Base-by-base conservation (phyloP, 2,113 vertebrate species). In the Oncorhynchus mykiss region DNA sequence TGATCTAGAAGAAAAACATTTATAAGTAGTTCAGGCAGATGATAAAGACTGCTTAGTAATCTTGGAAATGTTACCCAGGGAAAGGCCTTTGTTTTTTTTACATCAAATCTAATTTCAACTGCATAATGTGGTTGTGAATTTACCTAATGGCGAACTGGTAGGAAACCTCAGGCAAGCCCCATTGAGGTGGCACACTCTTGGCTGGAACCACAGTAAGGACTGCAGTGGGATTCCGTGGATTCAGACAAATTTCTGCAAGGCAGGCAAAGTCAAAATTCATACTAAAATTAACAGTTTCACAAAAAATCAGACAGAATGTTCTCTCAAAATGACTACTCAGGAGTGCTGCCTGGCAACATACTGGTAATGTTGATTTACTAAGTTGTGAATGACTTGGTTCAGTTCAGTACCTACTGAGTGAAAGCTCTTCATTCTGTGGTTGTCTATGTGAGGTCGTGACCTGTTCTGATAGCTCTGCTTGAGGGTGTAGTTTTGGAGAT, bases 71-170 rank as follows among this genome's bases (percentile, higher is more conserved):
- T 13, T 48, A 7, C 25, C 59, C n/a, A 45, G 39, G 39, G 39
- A 45, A 45, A 45, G 9, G 9, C 39, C 39, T 45, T 45, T 45
- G 39, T 45, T 45, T 45, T 45, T 45, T 45, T 45, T 45, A 11
- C 39, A 45, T 45, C 2, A 11, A 45, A 45, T 11, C 39, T 12
- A 9, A 11, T 45, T 45, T 45, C 9, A 45, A 45, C 9, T 45
- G 2, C 39, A 45, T 45, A 45, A 45, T 45, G 5, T 12, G 39
- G 2, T 57, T 22, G 67, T 65, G 70, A 69, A n/a, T 18, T 48
- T 91, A 98, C 96, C 96, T 96, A 79, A 91, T 93, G 76, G 85
- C 84, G 87, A 98, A 98, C 3, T 81, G 89, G 24, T 96, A 94
- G 84, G 87, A 91, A 79, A 97, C 93, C 18, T 94, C 93, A 34